A percentile compares a stretch with the other conserved stretches of the same genome.
Evolutionary conservation across 2,113 vertebrate species (phyloP).

Genomic region (Phocoena sinus): DNA sequence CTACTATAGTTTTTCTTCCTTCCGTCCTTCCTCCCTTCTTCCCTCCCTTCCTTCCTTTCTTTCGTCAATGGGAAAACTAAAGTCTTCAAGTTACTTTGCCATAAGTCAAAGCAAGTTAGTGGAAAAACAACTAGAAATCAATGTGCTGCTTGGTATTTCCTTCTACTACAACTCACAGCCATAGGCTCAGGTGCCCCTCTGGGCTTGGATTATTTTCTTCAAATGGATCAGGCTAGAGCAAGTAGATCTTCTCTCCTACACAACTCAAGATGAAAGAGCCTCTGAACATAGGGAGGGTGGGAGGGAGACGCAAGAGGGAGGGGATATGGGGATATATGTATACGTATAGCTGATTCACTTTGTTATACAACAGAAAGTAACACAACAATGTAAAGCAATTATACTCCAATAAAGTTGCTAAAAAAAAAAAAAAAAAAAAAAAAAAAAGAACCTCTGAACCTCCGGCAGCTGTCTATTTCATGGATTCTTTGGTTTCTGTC

Average conservation of each 20-base stretch:
- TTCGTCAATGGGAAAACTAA: neutral
- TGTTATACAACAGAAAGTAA: no score
- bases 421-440: no score
- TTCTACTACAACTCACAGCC: neutral
- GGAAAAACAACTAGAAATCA: neutral
- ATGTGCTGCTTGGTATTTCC: neutral
- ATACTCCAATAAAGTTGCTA: no score
- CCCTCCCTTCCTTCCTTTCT: rapidly evolving
- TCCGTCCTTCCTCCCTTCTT: rapidly evolving
- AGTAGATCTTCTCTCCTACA: neutral
- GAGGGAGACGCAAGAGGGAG: no score
- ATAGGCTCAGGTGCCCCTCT: neutral
- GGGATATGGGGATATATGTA: no score
- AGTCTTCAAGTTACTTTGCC: neutral
- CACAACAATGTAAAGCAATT: no score
- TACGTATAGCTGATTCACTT: no score
- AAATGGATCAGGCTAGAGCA: neutral
- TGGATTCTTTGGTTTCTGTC: neutral
- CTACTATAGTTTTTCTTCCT: neutral
- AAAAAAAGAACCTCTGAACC: neutral
- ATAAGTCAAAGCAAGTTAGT: neutral
- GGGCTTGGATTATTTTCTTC: neutral
- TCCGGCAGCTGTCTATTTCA: neutral
- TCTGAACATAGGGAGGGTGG: neutral
- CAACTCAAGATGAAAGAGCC: neutral